Evolutionary conservation across 2,888 invertebrate species (phyloP).

Genomic region (Heliconius aoede): DNA sequence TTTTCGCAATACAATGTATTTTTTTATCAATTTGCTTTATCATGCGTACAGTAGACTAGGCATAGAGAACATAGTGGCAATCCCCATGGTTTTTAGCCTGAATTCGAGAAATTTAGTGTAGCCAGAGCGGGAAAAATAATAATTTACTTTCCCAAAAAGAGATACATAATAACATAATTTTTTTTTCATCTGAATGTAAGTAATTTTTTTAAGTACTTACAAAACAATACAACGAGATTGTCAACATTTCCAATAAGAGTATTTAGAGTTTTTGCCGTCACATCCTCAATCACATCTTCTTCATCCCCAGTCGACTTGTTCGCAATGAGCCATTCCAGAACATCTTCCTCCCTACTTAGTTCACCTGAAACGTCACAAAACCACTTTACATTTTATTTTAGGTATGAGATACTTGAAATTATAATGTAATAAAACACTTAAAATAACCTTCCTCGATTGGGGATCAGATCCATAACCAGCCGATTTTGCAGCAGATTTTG

Average conservation of each 20-base stretch:
- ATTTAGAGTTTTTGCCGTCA: conserved; percentile 93
- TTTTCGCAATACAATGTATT: too few species aligned
- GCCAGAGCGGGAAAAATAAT: too few species aligned
- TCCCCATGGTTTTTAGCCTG: too few species aligned
- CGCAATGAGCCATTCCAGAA: conserved; percentile 95
- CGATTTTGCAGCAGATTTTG: too few species aligned
- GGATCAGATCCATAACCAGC: too few species aligned
- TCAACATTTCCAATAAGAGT: conserved; percentile 95
- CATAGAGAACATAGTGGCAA: too few species aligned
- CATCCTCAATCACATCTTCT: conserved; percentile 96
- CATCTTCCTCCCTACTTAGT: conserved; percentile 94
- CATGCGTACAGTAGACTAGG: too few species aligned
- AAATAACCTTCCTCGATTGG: too few species aligned
- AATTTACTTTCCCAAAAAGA: too few species aligned
- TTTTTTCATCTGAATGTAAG: neutral
- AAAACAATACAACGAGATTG: conserved; percentile 95
- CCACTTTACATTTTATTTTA: neutral
- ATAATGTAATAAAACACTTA: neutral
- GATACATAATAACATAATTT: too few species aligned
- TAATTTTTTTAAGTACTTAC: conserved; percentile 82
- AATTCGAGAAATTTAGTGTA: too few species aligned
- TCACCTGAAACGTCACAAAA: conserved; percentile 84
- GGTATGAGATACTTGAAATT: neutral
- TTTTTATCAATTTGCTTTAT: too few species aligned
- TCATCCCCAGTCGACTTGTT: conserved; percentile 97